Evolutionary conservation across 2,888 invertebrate species (phyloP).

Genomic region (Arrhopalites spinosus): DNA sequence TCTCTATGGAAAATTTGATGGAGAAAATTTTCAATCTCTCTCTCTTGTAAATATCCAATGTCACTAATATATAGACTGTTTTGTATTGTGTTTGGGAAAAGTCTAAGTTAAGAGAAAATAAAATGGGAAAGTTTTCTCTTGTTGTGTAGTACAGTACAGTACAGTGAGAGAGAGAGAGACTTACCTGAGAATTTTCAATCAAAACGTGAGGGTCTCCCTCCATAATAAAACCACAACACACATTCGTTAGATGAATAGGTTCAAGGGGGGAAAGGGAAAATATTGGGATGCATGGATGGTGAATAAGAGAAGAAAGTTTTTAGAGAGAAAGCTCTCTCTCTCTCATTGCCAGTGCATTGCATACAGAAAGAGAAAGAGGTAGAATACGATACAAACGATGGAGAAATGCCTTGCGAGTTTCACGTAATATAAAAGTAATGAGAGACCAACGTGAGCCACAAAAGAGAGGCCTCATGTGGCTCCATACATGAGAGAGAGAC

Average conservation of each 20-base stretch:
- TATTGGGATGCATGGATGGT: conserved; percentile 2
- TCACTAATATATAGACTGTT: no score
- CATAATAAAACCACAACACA: background rate
- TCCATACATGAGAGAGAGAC: background rate
- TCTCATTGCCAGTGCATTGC: background rate
- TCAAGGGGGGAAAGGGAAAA: background rate
- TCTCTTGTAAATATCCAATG: background rate
- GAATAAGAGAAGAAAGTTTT: conserved; percentile 1
- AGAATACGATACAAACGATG: background rate
- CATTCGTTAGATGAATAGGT: background rate
- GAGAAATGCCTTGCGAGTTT: background rate
- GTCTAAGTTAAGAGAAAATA: no score
- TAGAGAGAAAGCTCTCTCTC: background rate
- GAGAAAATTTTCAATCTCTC: background rate
- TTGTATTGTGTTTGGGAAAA: no score
- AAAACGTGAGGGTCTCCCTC: background rate
- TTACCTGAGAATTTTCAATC: conserved; percentile 2
- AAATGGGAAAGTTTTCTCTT: background rate
- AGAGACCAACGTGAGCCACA: conserved; percentile 27
- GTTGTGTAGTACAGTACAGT: background rate
- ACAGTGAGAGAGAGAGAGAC: background rate
- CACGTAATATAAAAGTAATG: conserved; percentile 28
- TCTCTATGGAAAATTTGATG: no score
- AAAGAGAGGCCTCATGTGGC: conserved; percentile 32
- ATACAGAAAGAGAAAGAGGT: background rate